phyloP scores from a whole-genome alignment of 2,113 vertebrate species.

The Podilymbus podiceps region DNA sequence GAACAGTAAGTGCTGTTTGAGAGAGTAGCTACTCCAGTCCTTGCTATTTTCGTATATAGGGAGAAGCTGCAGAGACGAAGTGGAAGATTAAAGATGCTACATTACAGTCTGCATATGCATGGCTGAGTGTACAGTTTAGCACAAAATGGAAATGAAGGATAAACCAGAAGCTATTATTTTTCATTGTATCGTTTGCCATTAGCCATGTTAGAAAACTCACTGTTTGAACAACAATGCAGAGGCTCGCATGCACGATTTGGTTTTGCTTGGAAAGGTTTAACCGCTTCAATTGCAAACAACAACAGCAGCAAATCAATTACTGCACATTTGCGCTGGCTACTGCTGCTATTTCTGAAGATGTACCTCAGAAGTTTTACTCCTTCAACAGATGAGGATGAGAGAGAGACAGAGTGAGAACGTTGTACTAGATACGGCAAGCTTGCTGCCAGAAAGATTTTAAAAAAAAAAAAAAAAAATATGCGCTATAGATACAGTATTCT shows the following conservation, averaged over 20 bases:
- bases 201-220: not conserved
- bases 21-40: conserved; percentile 53
- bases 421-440: conserved; percentile 50
- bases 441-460: conserved; percentile 50
- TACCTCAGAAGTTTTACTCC: conserved; percentile 55
- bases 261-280: conserved; percentile 59
- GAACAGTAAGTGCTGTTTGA: conserved; percentile 47
- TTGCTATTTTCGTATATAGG: conserved; percentile 50
- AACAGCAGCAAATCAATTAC: conserved; percentile 66
- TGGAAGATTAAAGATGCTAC: conserved; percentile 65
- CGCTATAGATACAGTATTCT: conserved; percentile 67
- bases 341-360: conserved; percentile 60
- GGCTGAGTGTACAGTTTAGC: not conserved
- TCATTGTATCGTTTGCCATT: not conserved
- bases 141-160: conserved; percentile 6
- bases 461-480: too few species aligned
- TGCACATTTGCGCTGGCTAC: conserved; percentile 61
- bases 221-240: not conserved
- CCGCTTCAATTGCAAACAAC: conserved; percentile 44
- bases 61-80: conserved; percentile 54
- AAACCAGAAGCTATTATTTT: conserved; percentile 20
- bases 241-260: conserved; percentile 19
- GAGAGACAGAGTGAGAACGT: conserved; percentile 43
- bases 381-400: conserved; percentile 60
- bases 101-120: conserved; percentile 47